A percentile compares a stretch with the other conserved stretches of the same genome.
Conservation (phyloP, 2,113 vertebrate genomes). For the Microcebus lehilahytsara region DNA sequence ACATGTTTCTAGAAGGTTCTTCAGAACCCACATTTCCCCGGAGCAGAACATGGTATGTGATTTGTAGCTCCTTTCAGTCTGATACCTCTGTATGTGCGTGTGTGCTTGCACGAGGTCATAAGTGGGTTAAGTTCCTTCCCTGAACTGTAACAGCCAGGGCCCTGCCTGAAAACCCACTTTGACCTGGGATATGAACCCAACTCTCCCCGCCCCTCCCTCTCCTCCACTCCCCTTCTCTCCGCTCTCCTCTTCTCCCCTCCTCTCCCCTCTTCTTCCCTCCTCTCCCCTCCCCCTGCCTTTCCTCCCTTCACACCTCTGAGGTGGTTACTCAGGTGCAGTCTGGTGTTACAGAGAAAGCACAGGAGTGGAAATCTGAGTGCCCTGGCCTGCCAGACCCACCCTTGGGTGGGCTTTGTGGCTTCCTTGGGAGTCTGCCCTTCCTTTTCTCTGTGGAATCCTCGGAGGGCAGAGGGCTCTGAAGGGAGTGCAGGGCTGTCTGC, state of each 20-base stretch:
- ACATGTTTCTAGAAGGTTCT: constrained; percentile 12
- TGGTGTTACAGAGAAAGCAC: not conserved
- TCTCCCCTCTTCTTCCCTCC: too few relatives aligned
- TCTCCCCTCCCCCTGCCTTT: not conserved
- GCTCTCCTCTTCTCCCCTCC: too few relatives aligned
- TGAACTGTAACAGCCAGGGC: not conserved
- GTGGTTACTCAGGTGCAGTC: not conserved
- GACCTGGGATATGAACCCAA: not conserved
- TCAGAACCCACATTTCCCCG: not conserved
- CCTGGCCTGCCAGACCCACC: not conserved
- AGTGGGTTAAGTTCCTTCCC: not conserved
- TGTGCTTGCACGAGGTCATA: accelerated
- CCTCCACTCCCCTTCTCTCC: not conserved
- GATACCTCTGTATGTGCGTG: not conserved
- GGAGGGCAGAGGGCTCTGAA: not conserved
- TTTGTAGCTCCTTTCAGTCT: not conserved
- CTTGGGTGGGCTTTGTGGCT: not conserved
- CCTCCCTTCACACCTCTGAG: not conserved
- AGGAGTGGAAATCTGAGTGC: not conserved
- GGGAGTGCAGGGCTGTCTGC: not conserved
- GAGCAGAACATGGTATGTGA: not conserved
- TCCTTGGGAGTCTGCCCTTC: not conserved
- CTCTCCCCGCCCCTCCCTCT: not conserved
- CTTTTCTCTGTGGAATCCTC: not conserved
- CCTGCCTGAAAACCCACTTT: constrained; percentile 19